Conservation (phyloP, 2,113 vertebrate genomes). For the Apus apus region DNA sequence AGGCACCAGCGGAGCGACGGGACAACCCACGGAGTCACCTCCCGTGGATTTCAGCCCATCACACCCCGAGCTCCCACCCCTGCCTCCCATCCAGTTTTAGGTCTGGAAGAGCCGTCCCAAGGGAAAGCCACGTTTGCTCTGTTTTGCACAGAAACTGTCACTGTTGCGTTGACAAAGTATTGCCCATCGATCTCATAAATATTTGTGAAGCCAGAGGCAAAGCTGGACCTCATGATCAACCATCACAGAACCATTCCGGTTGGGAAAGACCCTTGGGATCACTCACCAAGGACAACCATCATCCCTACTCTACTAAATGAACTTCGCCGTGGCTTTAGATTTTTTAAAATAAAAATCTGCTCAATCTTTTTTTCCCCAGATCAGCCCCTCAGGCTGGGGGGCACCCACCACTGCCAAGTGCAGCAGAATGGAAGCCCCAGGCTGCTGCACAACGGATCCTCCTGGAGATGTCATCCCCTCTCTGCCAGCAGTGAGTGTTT, state of each 20-base stretch:
- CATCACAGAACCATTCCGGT: too few species aligned
- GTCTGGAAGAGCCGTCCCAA: too few species aligned
- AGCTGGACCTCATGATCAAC: background rate
- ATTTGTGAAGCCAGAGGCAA: background rate
- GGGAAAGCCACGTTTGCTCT: background rate
- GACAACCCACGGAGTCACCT: too few species aligned
- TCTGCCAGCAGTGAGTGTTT: slow-evolving; percentile 40
- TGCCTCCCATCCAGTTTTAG: background rate
- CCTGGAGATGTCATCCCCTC: background rate
- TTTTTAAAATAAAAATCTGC: too few species aligned
- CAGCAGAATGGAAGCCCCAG: background rate
- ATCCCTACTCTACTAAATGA: too few species aligned
- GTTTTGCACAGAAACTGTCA: background rate
- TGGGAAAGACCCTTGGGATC: too few species aligned
- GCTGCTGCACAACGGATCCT: slow-evolving; percentile 51
- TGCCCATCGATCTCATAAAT: background rate
- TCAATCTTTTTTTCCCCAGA: accelerated
- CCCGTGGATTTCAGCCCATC: background rate
- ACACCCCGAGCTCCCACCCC: accelerated
- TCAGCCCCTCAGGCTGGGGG: accelerated
- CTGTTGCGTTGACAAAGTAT: background rate
- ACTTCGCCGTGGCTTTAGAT: too few species aligned
- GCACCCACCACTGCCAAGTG: background rate
- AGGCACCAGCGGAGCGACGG: too few species aligned
- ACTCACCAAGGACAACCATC: too few species aligned